Evolutionary conservation across 1,140 invertebrate genomes (phyloP), one percentile per base, ranked within the genome.

Genomic region (Lepidurus arcticus): DNA sequence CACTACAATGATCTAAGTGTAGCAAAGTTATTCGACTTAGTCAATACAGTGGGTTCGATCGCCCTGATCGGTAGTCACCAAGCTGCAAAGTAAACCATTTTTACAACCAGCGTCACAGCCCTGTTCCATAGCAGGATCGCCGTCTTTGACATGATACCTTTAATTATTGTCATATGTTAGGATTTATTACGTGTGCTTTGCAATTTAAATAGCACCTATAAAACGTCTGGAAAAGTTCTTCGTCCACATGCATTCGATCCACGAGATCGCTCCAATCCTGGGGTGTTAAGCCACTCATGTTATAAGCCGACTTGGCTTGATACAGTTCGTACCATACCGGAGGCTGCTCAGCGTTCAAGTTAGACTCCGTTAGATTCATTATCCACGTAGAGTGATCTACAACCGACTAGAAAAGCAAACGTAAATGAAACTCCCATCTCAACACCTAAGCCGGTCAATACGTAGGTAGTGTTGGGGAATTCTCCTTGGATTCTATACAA

Each of bases 281-380:
- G 44, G 83, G 81, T 42, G 84, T 80, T 13, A 87, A 82, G 78
- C 85, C 82, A 1, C 81, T 16, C 26, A 92, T 80, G 16, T 85
- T 86, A 82, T 89, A 93, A 73, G 87, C 88, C 73, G 90, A 86
- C 81, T 86, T 89, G 78, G 93, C 91, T 8, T 89, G 88, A 82
- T 93, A 93, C 7, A 91, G 86, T 82, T 89, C 86, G 76, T 87
- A 89, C 91, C 92, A 93, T 26, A 85, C 82, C 0, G 91, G 91
- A 75, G 82, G 81, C 79, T 85, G 78, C 9, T 85, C 80, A 0
- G 87, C 86, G 1, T 84, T 84, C 6, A 82, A 43, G 82, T 94
- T 95, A 0, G 93, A 92, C 84, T 88, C 85, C 0, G 91, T 93
- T 1, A 95, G 81, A 84, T 95, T 93, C 81, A 92, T 90, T 2